A percentile compares a stretch with the other conserved stretches of the same genome.
phyloP scores from a whole-genome alignment of 1,140 invertebrate genomes.

The Trinorchestia longiramus region DNA sequence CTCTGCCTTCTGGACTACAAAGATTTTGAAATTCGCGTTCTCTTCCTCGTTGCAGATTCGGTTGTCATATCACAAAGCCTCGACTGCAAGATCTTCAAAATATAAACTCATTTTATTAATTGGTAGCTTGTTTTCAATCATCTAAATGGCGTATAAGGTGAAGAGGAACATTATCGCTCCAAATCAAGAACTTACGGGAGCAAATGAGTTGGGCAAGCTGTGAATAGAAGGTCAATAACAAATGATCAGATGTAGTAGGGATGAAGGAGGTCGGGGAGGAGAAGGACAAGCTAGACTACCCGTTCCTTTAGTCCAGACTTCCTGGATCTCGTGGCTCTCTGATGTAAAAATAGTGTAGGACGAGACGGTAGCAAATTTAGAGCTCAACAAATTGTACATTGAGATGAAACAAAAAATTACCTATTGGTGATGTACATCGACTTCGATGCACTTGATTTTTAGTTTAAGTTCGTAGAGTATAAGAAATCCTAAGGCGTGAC shows the following conservation, averaged over 20 bases:
- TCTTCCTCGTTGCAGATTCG: not conserved
- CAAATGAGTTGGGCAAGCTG: not conserved
- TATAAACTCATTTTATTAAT: not conserved
- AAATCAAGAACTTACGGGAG: not conserved
- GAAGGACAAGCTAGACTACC: not conserved
- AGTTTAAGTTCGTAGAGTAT: too few species aligned
- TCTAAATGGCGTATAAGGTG: not conserved
- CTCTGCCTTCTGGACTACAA: not conserved
- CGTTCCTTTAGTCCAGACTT: not conserved
- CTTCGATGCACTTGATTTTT: not conserved
- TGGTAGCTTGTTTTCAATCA: not conserved
- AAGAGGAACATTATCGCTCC: not conserved
- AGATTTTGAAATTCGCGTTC: not conserved
- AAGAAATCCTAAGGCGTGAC: too few species aligned
- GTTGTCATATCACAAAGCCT: too few species aligned
- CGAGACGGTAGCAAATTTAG: not conserved
- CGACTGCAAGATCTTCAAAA: not conserved
- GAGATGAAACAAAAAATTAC: not conserved
- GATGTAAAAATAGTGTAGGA: not conserved
- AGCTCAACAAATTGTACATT: not conserved
- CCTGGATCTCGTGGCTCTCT: not conserved
- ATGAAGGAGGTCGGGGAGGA: too few species aligned
- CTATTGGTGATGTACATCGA: not conserved
- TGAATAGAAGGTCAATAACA: not conserved
- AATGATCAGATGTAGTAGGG: not conserved